phyloP scores from a whole-genome alignment of 2,797 vertebrate genomes.

The Threskiornis aethiopicus region DNA sequence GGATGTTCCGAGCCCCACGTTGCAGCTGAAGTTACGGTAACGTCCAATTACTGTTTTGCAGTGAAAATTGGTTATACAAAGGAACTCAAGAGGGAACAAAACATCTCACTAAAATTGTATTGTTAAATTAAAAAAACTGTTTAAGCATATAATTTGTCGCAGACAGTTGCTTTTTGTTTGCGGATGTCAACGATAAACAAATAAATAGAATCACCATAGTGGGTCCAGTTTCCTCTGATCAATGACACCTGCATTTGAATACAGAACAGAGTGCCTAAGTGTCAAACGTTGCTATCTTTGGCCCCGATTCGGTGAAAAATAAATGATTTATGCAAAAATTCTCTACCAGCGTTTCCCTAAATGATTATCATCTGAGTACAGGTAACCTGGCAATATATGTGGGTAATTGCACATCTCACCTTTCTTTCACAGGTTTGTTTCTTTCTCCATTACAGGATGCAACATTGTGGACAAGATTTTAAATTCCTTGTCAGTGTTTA shows the following conservation, averaged over 20 bases:
- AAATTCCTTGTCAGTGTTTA: not conserved
- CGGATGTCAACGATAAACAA: not conserved
- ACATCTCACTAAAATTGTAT: not conserved
- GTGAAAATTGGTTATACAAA: not conserved
- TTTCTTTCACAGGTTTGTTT: not conserved
- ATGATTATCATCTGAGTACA: not conserved
- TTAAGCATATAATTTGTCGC: not conserved
- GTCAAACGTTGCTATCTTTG: not conserved
- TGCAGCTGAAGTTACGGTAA: not conserved
- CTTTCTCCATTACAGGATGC: not conserved
- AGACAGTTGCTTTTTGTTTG: not conserved
- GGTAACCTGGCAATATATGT: not conserved
- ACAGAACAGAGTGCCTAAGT: not conserved
- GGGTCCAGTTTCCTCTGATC: not conserved
- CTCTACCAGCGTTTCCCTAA: not conserved
- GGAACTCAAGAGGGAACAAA: not conserved
- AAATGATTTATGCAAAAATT: not conserved
- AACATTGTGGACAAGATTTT: not conserved
- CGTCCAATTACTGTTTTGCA: not conserved
- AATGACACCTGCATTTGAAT: not conserved
- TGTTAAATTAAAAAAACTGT: not conserved
- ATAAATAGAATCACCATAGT: not conserved
- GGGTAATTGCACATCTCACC: not conserved
- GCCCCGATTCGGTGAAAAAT: not conserved
- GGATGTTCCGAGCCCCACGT: fast-evolving